Conservation (phyloP, 1,140 invertebrate species). For the Drosophila santomea region DNA sequence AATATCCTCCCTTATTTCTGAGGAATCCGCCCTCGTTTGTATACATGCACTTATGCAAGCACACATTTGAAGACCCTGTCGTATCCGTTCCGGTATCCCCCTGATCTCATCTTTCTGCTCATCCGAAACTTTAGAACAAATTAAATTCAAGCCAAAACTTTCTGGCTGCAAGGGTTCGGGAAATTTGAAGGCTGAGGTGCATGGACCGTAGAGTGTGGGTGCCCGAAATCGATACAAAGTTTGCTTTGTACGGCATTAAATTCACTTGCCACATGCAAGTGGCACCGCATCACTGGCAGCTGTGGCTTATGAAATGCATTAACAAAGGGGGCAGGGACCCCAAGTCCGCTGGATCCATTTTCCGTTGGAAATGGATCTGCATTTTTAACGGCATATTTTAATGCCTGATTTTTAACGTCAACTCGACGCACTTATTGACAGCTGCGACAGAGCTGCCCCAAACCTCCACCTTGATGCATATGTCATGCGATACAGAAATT, state of each 20-base stretch:
- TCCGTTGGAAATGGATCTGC: conserved; percentile 48
- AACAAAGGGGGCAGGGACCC: conserved; percentile 53
- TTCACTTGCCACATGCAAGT: conserved; percentile 65
- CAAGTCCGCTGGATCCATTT: neutral
- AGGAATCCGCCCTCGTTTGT: conserved; percentile 11
- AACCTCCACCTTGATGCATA: conserved; percentile 68
- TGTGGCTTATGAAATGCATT: conserved; percentile 77
- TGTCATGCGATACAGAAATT: conserved; percentile 82
- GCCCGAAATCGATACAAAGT: conserved; percentile 43
- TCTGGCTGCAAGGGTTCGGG: conserved; percentile 23
- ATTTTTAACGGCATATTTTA: conserved; percentile 82
- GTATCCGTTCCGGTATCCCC: neutral
- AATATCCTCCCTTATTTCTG: too few species aligned
- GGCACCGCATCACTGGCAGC: conserved; percentile 34
- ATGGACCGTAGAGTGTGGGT: conserved; percentile 11
- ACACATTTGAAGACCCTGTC: conserved; percentile 20
- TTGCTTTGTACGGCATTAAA: conserved; percentile 64
- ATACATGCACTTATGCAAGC: conserved; percentile 34
- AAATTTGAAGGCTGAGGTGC: conserved; percentile 9
- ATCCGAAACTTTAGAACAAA: conserved; percentile 49
- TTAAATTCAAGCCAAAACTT: conserved; percentile 52
- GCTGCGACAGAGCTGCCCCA: conserved; percentile 62
- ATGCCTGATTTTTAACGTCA: conserved; percentile 81
- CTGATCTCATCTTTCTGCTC: conserved; percentile 17
- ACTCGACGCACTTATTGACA: conserved; percentile 79